These are phyloP conservation scores for Goniozus legneri DNA, from an alignment of 1,140 invertebrate species.

Conservation along the genomic window DNA sequence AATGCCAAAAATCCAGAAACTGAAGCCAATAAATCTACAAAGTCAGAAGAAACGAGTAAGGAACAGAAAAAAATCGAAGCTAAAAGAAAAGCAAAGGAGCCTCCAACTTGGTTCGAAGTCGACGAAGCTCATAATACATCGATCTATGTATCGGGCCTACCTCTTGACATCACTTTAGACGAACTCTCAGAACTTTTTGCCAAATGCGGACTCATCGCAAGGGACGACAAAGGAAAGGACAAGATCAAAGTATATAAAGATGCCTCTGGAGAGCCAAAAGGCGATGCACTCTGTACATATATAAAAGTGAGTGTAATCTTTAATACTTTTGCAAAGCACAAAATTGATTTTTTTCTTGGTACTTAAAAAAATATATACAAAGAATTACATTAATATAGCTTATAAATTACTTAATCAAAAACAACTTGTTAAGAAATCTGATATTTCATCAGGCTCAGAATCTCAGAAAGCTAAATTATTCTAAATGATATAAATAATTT, in stretches of 20 bases:
- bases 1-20: constrained; percentile 3
- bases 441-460: too few relatives aligned
- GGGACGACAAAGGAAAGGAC: constrained; percentile 80
- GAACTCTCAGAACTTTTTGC: constrained; percentile 88
- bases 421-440: too few relatives aligned
- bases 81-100: constrained; percentile 44
- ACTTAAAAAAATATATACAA: too few relatives aligned
- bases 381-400: too few relatives aligned
- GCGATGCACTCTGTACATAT: constrained; percentile 95
- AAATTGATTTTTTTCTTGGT: too few relatives aligned
- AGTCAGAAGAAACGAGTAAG: constrained; percentile 23
- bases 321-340: constrained; percentile 2
- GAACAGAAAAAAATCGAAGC: constrained; percentile 37
- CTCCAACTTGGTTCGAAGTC: constrained; percentile 86
- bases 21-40: too few relatives aligned
- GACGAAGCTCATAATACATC: constrained; percentile 92
- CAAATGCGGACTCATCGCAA: constrained; percentile 94
- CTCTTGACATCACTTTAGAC: constrained; percentile 83
- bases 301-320: constrained; percentile 70
- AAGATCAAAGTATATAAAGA: constrained; percentile 95
- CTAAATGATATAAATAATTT: too few relatives aligned
- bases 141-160: constrained; percentile 94
- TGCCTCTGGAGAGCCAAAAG: constrained; percentile 81
- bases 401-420: too few relatives aligned
- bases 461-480: too few relatives aligned